Evolutionary conservation across 2,888 invertebrate species (phyloP), one percentile per base, ranked within the genome.

Genomic region (Piscicola geometra): DNA sequence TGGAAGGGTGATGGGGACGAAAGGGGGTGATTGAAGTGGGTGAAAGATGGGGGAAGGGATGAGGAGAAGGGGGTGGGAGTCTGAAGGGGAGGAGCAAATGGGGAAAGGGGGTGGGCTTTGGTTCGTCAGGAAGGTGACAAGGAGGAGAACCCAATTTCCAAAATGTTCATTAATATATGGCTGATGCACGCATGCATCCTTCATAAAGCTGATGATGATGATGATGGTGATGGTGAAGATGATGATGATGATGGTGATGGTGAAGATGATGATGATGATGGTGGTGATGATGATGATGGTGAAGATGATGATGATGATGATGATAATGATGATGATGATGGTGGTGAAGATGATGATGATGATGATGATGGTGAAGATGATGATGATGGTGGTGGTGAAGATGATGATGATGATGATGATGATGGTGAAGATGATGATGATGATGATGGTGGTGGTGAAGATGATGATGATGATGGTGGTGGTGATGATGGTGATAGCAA

Each of bases 61-160:
- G n/a, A n/a, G n/a, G n/a, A n/a, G n/a, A n/a, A n/a, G n/a, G n/a
- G n/a, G n/a, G n/a, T n/a, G n/a, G n/a, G n/a, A n/a, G n/a, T n/a
- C n/a, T n/a, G n/a, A n/a, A n/a, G n/a, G n/a, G n/a, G n/a, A n/a
- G 90, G 90, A 84, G 91, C 90, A 66, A 87, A 90, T 86, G 90
- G 88, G 87, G 89, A 84, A 76, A 91, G 88, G 81, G 89, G 87
- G 83, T 89, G 90, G 82, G 93, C 95, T 60, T 88, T 96, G 83
- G 91, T 96, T 77, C 96, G 96, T 86, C 96, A 96, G 86, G 95
- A 95, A 83, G 95, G 94, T 96, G 96, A 86, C 95, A 95, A 83
- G 95, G 94, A 72, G 96, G 96, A 72, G 92, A 96, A 72, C 95
- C 94, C 76, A 41, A n/a, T n/a, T n/a, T n/a, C n/a, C n/a, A n/a